These are phyloP conservation scores for Sebastes vulpes DNA, from an alignment of 2,797 vertebrate genomes.

Conservation along the genomic window DNA sequence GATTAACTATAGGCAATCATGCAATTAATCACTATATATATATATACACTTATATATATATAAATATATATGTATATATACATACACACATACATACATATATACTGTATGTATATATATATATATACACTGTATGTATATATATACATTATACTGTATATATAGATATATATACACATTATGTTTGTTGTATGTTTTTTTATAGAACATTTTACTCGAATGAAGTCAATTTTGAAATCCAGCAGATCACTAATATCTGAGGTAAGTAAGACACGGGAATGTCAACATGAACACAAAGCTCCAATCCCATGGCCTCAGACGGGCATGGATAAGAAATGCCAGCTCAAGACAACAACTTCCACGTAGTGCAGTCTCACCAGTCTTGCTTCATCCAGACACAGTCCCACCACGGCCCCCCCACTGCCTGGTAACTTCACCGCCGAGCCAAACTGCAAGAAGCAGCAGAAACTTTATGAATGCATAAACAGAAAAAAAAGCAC, in stretches of 20 bases:
- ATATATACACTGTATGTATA: too few relatives aligned
- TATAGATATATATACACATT: too few relatives aligned
- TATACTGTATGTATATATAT: too few relatives aligned
- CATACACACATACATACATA: too few relatives aligned
- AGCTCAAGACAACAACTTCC: neutral
- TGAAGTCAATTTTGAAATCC: neutral
- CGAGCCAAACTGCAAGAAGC: conserved; percentile 84
- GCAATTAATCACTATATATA: too few relatives aligned
- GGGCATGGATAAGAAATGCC: neutral
- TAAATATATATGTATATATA: too few relatives aligned
- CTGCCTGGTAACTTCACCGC: conserved; percentile 90
- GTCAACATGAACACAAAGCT: neutral
- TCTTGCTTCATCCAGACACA: conserved; percentile 81
- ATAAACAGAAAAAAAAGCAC: neutral
- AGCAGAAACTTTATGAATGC: neutral
- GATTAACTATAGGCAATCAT: too few relatives aligned
- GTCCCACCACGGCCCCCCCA: conserved; percentile 88
- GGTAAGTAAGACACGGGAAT: neutral
- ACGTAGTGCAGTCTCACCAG: conserved; percentile 70
- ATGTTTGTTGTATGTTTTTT: neutral
- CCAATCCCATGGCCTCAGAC: neutral
- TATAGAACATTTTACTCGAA: neutral
- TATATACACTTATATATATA: too few relatives aligned
- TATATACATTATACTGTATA: too few relatives aligned
- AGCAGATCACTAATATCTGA: neutral